phyloP scores from a whole-genome alignment of 92 coral and sea anemone species.

The Blastomussa wellsi region DNA sequence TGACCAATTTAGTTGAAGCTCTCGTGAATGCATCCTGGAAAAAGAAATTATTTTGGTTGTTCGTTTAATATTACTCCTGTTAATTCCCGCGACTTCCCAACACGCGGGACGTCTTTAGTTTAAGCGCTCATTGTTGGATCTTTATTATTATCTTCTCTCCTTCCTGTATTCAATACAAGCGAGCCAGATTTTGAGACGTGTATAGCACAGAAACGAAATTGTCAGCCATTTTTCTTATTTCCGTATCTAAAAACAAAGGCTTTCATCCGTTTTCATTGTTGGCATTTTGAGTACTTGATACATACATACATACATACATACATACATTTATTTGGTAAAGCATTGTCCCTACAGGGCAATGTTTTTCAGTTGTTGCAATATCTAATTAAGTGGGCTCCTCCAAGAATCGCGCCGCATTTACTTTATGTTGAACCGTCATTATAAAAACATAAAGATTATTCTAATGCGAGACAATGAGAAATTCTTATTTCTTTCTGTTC shows the following conservation, averaged over 20 bases:
- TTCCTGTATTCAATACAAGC: not conserved
- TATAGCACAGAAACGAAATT: not conserved
- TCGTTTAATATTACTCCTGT: not conserved
- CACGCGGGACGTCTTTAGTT: not conserved
- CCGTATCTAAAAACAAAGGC: constrained; percentile 19
- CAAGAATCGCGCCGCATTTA: not conserved
- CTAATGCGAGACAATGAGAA: not conserved
- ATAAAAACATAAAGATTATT: not conserved
- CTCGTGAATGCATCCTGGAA: not conserved
- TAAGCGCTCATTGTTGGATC: not conserved
- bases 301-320: no score
- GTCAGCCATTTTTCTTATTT: not conserved
- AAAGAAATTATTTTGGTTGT: not conserved
- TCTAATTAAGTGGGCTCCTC: not conserved
- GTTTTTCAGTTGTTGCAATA: not conserved
- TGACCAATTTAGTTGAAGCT: not conserved
- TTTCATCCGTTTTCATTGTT: constrained; percentile 6
- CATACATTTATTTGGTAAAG: no score
- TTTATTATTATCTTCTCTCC: not conserved
- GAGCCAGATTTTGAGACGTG: not conserved
- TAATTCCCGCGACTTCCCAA: constrained; percentile 11
- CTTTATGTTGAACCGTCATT: not conserved
- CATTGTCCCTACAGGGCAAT: constrained; percentile 34
- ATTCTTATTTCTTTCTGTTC: not conserved
- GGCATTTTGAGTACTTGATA: constrained; percentile 9